Evolutionary conservation across 2,888 invertebrate genomes (phyloP).

Genomic region (Rotaria magnacalcarata): DNA sequence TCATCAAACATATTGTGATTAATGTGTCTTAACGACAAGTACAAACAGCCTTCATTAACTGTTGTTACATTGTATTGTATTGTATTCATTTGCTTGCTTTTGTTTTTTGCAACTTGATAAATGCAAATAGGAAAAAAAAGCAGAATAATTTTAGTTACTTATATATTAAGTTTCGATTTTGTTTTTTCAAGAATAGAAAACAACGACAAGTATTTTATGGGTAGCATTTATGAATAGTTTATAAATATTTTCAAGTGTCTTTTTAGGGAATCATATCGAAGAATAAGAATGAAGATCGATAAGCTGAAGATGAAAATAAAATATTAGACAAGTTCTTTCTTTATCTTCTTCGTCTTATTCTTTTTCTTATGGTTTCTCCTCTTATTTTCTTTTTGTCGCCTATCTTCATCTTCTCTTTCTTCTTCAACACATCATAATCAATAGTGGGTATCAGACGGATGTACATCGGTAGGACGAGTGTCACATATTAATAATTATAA

Average conservation of each 20-base stretch:
- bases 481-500: background rate
- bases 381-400: background rate
- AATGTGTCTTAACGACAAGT: background rate
- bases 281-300: background rate
- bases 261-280: background rate
- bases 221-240: background rate
- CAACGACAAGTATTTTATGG: background rate
- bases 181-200: background rate
- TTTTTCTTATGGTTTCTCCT: background rate
- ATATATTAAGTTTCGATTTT: background rate
- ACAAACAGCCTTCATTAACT: background rate
- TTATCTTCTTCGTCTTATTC: background rate
- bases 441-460: background rate
- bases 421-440: background rate
- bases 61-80: too few species aligned
- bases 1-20: background rate
- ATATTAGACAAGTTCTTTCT: background rate
- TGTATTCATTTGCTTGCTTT: background rate
- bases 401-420: background rate
- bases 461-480: conserved; percentile 1
- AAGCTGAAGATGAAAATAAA: background rate
- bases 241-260: background rate
- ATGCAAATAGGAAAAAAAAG: background rate
- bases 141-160: background rate
- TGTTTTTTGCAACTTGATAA: background rate